These are phyloP conservation scores for Pocillopora grandis DNA, from an alignment of 92 coral and sea anemone genomes.

Conservation along the genomic window DNA sequence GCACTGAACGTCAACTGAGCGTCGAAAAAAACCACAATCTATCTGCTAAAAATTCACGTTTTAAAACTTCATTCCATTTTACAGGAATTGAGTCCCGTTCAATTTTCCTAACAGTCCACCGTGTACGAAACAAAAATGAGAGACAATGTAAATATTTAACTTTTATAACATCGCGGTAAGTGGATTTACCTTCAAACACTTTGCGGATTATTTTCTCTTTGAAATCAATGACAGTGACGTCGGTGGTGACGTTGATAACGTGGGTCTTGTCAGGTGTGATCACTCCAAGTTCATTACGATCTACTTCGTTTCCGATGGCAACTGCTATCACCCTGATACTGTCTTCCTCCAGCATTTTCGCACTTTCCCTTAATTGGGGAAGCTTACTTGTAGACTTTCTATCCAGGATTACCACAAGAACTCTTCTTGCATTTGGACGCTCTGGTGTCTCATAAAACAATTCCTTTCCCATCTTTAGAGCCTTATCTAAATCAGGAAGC, in stretches of 20 bases:
- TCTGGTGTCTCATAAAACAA: slow-evolving; percentile 54
- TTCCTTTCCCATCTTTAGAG: slow-evolving; percentile 53
- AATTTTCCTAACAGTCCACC: background rate
- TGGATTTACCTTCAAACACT: slow-evolving; percentile 49
- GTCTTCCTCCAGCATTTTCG: slow-evolving; percentile 47
- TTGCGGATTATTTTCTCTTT: slow-evolving; percentile 60
- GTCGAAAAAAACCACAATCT: too few relatives aligned
- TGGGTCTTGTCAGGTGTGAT: slow-evolving; percentile 64
- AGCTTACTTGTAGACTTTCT: slow-evolving; percentile 48
- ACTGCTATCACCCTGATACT: slow-evolving; percentile 68
- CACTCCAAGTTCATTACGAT: slow-evolving; percentile 40
- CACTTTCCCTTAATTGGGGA: slow-evolving; percentile 35
- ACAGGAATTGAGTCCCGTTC: background rate
- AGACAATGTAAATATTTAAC: too few relatives aligned
- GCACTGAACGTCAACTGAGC: too few relatives aligned
- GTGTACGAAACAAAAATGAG: too few relatives aligned
- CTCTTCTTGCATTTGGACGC: slow-evolving; percentile 77
- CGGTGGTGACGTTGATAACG: slow-evolving; percentile 46
- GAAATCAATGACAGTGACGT: slow-evolving; percentile 44
- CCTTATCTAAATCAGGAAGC: slow-evolving; percentile 58
- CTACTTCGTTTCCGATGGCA: slow-evolving; percentile 73
- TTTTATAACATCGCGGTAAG: background rate
- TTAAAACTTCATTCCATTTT: too few relatives aligned
- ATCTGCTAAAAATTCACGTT: too few relatives aligned
- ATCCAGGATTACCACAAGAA: slow-evolving; percentile 77